These are phyloP conservation scores for Lycaena phlaeas DNA, from an alignment of 2,888 invertebrate species.

Conservation along the genomic window DNA sequence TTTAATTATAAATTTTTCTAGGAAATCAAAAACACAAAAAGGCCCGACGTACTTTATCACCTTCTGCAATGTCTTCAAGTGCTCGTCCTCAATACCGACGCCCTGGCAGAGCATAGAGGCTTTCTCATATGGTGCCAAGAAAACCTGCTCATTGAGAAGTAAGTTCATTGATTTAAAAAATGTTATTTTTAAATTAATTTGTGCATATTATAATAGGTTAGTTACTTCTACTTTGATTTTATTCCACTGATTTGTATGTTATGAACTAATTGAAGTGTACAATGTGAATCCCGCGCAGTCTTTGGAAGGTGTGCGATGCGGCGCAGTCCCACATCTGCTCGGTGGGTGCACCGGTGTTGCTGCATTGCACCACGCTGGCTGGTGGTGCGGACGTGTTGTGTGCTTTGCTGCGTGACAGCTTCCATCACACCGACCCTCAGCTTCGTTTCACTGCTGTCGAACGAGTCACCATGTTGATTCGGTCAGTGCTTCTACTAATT, in stretches of 20 bases:
- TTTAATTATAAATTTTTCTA: too few species aligned
- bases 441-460: constrained; percentile 96
- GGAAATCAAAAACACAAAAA: constrained; percentile 86
- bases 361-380: constrained; percentile 95
- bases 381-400: constrained; percentile 97
- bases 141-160: constrained; percentile 94
- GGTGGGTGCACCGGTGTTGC: constrained; percentile 90
- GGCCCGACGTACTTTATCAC: constrained; percentile 94
- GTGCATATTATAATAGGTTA: too few species aligned
- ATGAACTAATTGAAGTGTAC: too few species aligned
- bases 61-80: constrained; percentile 93
- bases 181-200: too few species aligned
- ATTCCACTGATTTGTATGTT: too few species aligned
- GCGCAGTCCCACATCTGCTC: constrained; percentile 96
- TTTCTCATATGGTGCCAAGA: constrained; percentile 98
- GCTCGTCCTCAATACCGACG: constrained; percentile 93
- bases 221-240: too few species aligned
- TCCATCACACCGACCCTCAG: constrained; percentile 91
- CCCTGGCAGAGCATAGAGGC: constrained; percentile 90
- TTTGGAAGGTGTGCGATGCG: constrained; percentile 94
- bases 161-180: too few species aligned
- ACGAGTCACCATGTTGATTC: constrained; percentile 91
- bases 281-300: constrained; percentile 65
- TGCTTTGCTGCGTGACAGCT: constrained; percentile 94
- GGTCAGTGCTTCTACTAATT: constrained; percentile 41